These are phyloP conservation scores for Zaprionus vittiger DNA, from an alignment of 1,140 invertebrate genomes.

Conservation along the genomic window DNA sequence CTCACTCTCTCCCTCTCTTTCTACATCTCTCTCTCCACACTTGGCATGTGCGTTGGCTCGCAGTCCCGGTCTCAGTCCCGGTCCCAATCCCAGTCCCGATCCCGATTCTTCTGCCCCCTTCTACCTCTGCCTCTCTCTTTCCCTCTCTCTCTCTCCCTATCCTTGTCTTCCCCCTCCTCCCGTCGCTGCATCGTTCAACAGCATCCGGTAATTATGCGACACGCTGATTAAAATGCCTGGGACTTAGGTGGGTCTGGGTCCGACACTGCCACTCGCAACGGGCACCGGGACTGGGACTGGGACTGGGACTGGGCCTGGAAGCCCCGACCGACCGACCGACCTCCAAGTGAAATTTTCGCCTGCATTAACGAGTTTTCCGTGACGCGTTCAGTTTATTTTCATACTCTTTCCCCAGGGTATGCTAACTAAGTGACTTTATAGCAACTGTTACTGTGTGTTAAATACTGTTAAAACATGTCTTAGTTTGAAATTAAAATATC, in stretches of 20 bases:
- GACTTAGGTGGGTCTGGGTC: constrained; percentile 70
- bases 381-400: constrained; percentile 60
- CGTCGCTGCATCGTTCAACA: constrained; percentile 57
- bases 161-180: neutral
- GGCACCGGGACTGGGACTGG: neutral
- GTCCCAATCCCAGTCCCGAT: constrained; percentile 14
- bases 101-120: neutral
- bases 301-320: neutral
- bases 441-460: too few species aligned
- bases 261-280: neutral
- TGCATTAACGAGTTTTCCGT: constrained; percentile 81
- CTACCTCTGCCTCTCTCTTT: neutral
- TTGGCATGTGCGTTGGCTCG: constrained; percentile 47
- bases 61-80: constrained; percentile 28
- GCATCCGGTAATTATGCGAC: constrained; percentile 82
- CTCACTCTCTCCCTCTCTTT: neutral
- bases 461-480: too few species aligned
- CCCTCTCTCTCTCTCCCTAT: neutral
- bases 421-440: neutral
- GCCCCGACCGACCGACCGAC: constrained; percentile 34
- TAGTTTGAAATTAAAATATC: too few species aligned
- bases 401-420: neutral
- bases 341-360: constrained; percentile 78
- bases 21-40: constrained; percentile 5
- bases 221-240: constrained; percentile 81